Percentiles rank a stretch among this genome's conserved stretches.
Conservation (phyloP, 64 coral and sea anemone species). For the Exaiptasia diaphana region DNA sequence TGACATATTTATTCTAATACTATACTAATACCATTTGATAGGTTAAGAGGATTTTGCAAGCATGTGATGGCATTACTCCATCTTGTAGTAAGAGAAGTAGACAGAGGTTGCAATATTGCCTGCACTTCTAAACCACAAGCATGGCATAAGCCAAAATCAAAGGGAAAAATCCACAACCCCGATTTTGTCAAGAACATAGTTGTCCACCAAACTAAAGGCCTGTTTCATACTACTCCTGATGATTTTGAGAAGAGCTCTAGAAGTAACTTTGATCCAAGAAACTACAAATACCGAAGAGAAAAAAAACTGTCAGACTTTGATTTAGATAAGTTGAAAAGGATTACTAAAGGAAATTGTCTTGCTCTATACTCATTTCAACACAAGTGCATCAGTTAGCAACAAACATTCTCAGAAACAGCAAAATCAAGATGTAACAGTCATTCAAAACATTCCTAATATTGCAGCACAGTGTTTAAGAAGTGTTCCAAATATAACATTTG, state of each 20-base stretch:
- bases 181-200: constrained; percentile 8
- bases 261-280: constrained; percentile 20
- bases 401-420: neutral
- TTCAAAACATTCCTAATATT: neutral
- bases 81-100: constrained; percentile 28
- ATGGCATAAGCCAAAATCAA: constrained; percentile 39
- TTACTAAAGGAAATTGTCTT: constrained; percentile 1
- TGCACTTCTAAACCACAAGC: constrained; percentile 19
- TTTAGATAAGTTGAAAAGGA: constrained; percentile 7
- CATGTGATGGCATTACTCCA: constrained; percentile 17
- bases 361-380: neutral
- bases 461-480: neutral
- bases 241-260: constrained; percentile 14
- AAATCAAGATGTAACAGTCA: neutral
- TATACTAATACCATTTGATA: too few species aligned
- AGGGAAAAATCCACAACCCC: constrained; percentile 21
- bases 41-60: constrained; percentile 37
- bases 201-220: constrained; percentile 23
- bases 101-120: constrained; percentile 26
- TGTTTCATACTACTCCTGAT: constrained; percentile 37
- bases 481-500: neutral
- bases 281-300: neutral
- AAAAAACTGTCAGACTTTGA: constrained; percentile 16
- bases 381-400: neutral
- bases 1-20: too few species aligned